Evolutionary conservation across 2,113 vertebrate genomes (phyloP).

Genomic region (Indri indri): DNA sequence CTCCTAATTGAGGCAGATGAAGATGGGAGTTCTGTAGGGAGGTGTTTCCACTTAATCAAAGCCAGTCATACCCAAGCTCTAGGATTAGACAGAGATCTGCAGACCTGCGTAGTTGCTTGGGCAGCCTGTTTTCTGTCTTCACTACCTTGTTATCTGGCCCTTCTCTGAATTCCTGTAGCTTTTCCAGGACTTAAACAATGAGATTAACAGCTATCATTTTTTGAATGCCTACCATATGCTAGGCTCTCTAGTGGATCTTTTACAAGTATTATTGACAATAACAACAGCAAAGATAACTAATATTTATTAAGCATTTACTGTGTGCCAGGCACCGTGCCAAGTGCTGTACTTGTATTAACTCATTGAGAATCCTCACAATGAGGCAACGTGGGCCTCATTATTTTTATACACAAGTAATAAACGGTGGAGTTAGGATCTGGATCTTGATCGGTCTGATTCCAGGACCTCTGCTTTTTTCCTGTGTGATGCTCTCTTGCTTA

Average conservation of each 20-base stretch:
- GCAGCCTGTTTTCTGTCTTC: constrained; percentile 76
- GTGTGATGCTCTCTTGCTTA: neutral
- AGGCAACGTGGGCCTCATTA: neutral
- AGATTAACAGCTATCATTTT: constrained; percentile 74
- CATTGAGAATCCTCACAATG: neutral
- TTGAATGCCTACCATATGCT: constrained; percentile 76
- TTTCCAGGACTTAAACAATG: constrained; percentile 74
- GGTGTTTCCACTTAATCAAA: constrained; percentile 71
- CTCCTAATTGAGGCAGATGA: constrained; percentile 72
- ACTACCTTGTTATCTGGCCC: constrained; percentile 72
- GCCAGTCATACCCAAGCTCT: constrained; percentile 54
- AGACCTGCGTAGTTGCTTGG: constrained; percentile 60
- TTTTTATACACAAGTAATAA: constrained; percentile 14
- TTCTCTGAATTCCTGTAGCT: constrained; percentile 74
- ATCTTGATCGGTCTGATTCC: neutral
- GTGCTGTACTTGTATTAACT: neutral
- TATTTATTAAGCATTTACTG: constrained; percentile 67
- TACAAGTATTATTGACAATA: constrained; percentile 66
- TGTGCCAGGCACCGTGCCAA: constrained; percentile 35
- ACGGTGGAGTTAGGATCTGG: neutral
- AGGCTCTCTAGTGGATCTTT: constrained; percentile 62
- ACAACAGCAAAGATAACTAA: constrained; percentile 60
- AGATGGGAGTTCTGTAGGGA: constrained; percentile 53
- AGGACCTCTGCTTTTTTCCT: neutral
- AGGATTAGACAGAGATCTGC: constrained; percentile 64